Base-by-base conservation (phyloP, 35 echinoderm and acorn worm species). In the Strongylocentrotus purpuratus region DNA sequence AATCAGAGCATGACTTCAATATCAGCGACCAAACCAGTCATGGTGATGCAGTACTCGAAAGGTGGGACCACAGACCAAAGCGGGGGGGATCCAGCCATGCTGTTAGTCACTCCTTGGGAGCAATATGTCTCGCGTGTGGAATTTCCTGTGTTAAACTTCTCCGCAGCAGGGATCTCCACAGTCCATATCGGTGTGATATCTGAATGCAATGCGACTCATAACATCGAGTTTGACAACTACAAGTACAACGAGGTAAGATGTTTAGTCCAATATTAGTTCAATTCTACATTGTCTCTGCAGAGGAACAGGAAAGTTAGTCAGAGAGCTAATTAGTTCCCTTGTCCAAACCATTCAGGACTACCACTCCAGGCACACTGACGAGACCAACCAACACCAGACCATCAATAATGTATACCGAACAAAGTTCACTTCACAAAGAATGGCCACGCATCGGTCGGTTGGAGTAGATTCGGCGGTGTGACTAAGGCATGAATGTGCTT, bases 41-140 rank as follows among this genome's bases (percentile, higher is more conserved):
- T 93, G 17, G 48, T 93, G 8, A 58, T 93, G 45, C 91, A 93
- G 31, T 93, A 93, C 46, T 48, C 91, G 5, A 93, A 93, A 93
- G 91, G 91, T 9, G 25, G 4, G 46, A 5, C 31, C 31, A n/a
- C 91, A 31, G 91, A 93, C 41, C 9, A 20, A 9, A 48, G 22
- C 31, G 13, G 7, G 48, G 91, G 91, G 9, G 91, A 93, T 46
- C 91, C 91, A 93, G 45, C 91, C 7, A 93, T 93, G 91, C 11
- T 93, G 17, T 31, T 93, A 32, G 91, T 58, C 18, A 31, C 91
- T n/a, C 91, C 91, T 47, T 47, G 31, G 46, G 91, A 93, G n/a
- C 91, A 93, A 4, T 93, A 93, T 58, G 48, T 58, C 0, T 50
- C 46, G 14, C 31, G 11, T 20, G 91, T 93, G 10, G 47, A 93